These are phyloP conservation scores for Amphilophus citrinellus DNA, from an alignment of 2,113 vertebrate genomes.

Conservation along the genomic window DNA sequence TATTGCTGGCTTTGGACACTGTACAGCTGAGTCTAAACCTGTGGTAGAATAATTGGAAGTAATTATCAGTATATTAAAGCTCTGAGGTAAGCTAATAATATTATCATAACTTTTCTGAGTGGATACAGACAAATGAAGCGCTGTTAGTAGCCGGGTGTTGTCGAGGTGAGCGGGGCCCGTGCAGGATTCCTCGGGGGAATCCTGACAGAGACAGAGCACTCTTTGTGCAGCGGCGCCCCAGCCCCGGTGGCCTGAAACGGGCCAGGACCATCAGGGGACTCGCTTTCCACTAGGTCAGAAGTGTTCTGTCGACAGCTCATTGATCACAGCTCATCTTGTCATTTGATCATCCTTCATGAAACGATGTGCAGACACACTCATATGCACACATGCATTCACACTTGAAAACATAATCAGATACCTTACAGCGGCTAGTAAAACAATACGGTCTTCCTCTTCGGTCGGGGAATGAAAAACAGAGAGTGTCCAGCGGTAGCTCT, in stretches of 20 bases:
- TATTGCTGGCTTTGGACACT: neutral
- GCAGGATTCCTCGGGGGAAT: slow-evolving; percentile 65
- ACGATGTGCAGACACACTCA: slow-evolving; percentile 53
- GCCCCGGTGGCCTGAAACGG: slow-evolving; percentile 78
- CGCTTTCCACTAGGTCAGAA: slow-evolving; percentile 83
- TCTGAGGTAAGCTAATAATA: slow-evolving; percentile 44
- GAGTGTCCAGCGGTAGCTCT: slow-evolving; percentile 67
- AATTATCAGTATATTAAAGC: slow-evolving; percentile 42
- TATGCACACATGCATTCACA: slow-evolving; percentile 41
- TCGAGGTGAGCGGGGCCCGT: slow-evolving; percentile 70
- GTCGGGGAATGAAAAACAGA: slow-evolving; percentile 57
- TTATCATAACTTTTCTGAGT: slow-evolving; percentile 58
- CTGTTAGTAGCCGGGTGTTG: slow-evolving; percentile 71
- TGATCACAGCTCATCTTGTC: slow-evolving; percentile 86
- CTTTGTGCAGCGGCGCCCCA: slow-evolving; percentile 76
- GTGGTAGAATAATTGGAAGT: slow-evolving; percentile 36
- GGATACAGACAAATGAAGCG: slow-evolving; percentile 71
- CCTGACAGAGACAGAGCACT: slow-evolving; percentile 79
- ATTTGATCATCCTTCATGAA: slow-evolving; percentile 71
- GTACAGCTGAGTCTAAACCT: slow-evolving; percentile 14
- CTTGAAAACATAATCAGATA: slow-evolving; percentile 68
- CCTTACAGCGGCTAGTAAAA: slow-evolving; percentile 67
- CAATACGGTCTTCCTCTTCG: slow-evolving; percentile 61
- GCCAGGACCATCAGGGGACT: slow-evolving; percentile 75
- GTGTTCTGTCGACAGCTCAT: slow-evolving; percentile 87